Evolutionary conservation across 1,140 invertebrate species (phyloP).

Genomic region (Caenorhabditis latens): DNA sequence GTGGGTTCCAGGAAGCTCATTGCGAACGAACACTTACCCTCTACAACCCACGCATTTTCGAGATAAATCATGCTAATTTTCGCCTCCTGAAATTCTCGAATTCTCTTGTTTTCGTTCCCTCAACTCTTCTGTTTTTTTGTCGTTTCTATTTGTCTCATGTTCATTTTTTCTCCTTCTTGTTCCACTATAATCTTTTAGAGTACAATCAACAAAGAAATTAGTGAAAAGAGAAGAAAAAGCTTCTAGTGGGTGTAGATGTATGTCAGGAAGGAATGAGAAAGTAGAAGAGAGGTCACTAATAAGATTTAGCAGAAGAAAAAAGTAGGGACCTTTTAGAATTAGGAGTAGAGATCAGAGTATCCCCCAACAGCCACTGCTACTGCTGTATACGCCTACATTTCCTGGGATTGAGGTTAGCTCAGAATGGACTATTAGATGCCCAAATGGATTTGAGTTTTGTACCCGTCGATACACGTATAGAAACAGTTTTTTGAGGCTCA

Average conservation of each 20-base stretch:
- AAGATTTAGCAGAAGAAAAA: slow-evolving; percentile 34
- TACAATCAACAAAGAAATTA: slow-evolving; percentile 28
- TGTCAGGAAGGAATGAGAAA: slow-evolving; percentile 18
- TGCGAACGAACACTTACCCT: not conserved
- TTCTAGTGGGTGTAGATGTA: not conserved
- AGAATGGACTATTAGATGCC: slow-evolving; percentile 17
- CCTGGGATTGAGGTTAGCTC: not conserved
- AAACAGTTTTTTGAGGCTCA: too few species aligned
- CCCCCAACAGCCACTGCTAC: not conserved
- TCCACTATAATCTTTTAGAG: not conserved
- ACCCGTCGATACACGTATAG: too few species aligned
- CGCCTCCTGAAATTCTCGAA: too few species aligned
- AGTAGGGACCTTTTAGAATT: slow-evolving; percentile 36
- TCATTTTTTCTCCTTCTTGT: not conserved
- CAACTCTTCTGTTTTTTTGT: not conserved
- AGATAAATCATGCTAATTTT: slow-evolving; percentile 16
- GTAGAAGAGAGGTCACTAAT: slow-evolving; percentile 37
- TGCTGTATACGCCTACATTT: slow-evolving; percentile 34
- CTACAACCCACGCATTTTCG: not conserved
- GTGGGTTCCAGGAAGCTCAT: slow-evolving; percentile 4
- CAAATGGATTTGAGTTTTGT: not conserved
- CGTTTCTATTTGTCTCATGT: not conserved
- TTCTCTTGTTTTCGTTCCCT: not conserved
- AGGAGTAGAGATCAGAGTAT: slow-evolving; percentile 23
- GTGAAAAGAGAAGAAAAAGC: not conserved